phyloP scores from a whole-genome alignment of 1,140 invertebrate species.

The Tetragonula clypearis region DNA sequence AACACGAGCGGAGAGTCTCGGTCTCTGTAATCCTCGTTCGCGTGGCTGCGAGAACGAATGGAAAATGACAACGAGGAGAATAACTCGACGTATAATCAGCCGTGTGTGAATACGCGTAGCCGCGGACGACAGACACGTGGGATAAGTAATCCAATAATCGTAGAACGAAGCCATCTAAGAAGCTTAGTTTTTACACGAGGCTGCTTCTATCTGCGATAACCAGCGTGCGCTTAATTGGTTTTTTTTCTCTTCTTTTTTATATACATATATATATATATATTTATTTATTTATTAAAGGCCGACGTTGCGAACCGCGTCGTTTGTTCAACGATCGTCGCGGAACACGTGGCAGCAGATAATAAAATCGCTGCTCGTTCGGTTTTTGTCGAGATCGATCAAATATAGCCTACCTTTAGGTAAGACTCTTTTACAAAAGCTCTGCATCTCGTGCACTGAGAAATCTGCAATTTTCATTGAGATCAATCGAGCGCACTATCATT shows the following conservation, averaged over 20 bases:
- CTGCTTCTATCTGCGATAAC: slow-evolving; percentile 49
- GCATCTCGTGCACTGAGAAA: neutral
- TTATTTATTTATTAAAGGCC: neutral
- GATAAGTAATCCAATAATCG: slow-evolving; percentile 69
- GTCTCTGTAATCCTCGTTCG: neutral
- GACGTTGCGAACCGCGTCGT: too few relatives aligned
- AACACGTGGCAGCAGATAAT: neutral
- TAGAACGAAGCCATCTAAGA: slow-evolving; percentile 65
- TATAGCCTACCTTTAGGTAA: neutral
- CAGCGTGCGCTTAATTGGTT: slow-evolving; percentile 31
- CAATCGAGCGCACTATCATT: too few relatives aligned
- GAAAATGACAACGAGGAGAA: slow-evolving; percentile 28
- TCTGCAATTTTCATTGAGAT: neutral
- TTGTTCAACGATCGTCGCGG: neutral
- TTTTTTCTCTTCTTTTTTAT: neutral
- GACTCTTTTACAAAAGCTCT: neutral
- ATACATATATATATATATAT: neutral
- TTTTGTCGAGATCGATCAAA: neutral
- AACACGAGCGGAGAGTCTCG: neutral
- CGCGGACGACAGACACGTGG: slow-evolving; percentile 3
- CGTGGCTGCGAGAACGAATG: neutral
- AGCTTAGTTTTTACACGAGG: slow-evolving; percentile 63
- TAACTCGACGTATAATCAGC: slow-evolving; percentile 29
- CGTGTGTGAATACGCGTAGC: neutral
- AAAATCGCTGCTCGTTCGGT: neutral